phyloP scores from a whole-genome alignment of 2,797 vertebrate genomes.

The Atherinosoma microstoma region DNA sequence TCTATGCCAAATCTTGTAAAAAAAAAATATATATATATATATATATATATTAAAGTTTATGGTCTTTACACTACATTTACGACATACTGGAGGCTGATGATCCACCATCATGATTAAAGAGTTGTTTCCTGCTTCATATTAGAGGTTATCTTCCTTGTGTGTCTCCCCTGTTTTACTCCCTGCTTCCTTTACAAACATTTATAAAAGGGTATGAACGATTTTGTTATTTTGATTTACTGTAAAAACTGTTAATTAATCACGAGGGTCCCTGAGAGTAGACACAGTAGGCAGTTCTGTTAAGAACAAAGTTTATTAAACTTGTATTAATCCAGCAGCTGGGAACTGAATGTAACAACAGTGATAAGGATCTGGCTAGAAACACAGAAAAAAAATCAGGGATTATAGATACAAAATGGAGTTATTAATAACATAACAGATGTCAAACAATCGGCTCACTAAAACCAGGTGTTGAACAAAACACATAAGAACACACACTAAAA shows the following conservation, averaged over 20 bases:
- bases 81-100: background rate
- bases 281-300: background rate
- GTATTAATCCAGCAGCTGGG: background rate
- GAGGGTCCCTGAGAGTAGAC: background rate
- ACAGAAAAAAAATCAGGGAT: background rate
- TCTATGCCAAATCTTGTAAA: no score
- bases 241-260: background rate
- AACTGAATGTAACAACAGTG: background rate
- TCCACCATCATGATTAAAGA: background rate
- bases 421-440: background rate
- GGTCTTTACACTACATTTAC: background rate
- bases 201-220: background rate
- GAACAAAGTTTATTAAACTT: background rate
- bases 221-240: background rate
- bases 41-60: no score
- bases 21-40: no score
- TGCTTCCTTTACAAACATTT: background rate
- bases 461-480: background rate
- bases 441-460: background rate
- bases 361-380: background rate
- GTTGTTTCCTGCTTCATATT: background rate
- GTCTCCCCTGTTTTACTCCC: no score
- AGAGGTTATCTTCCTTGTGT: background rate
- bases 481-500: background rate
- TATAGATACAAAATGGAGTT: background rate